phyloP scores from a whole-genome alignment of 92 coral and sea anemone species.

The Metridium senile region DNA sequence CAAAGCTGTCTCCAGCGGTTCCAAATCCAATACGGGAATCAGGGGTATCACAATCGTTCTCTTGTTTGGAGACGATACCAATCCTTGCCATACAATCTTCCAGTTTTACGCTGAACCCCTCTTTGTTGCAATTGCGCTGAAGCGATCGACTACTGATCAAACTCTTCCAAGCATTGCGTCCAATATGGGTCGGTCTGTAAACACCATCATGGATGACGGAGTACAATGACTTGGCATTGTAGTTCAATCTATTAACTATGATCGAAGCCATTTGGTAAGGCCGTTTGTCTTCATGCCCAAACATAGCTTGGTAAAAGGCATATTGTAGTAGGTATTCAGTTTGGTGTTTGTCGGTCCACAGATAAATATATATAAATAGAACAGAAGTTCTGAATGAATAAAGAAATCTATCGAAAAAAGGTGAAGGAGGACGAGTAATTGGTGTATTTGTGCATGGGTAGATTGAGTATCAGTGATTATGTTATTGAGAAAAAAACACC shows the following conservation, averaged over 20 bases:
- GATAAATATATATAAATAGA: too few relatives aligned
- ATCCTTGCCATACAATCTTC: constrained; percentile 12
- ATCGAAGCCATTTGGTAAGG: constrained; percentile 30
- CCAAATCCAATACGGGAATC: constrained; percentile 53
- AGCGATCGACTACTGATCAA: constrained; percentile 42
- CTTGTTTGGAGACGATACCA: constrained; percentile 33
- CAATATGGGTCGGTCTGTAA: constrained; percentile 32
- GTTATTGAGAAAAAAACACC: too few relatives aligned
- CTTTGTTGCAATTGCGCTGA: constrained; percentile 40
- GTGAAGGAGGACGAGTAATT: too few relatives aligned
- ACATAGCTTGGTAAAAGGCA: constrained; percentile 42
- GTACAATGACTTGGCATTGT: constrained; percentile 46
- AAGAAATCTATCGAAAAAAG: too few relatives aligned
- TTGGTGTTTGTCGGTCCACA: constrained; percentile 52
- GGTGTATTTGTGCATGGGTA: too few relatives aligned
- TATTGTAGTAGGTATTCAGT: constrained; percentile 40
- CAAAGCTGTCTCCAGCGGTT: not conserved
- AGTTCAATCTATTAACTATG: constrained; percentile 9
- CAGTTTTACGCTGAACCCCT: constrained; percentile 38
- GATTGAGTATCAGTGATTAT: too few relatives aligned
- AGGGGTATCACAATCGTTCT: constrained; percentile 26
- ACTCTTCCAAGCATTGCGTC: constrained; percentile 47
- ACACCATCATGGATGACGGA: constrained; percentile 41
- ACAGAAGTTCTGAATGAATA: constrained; percentile 40
- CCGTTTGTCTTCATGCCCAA: constrained; percentile 50